Conservation (phyloP, 2,888 invertebrate genomes). For the Steromphala cineraria region DNA sequence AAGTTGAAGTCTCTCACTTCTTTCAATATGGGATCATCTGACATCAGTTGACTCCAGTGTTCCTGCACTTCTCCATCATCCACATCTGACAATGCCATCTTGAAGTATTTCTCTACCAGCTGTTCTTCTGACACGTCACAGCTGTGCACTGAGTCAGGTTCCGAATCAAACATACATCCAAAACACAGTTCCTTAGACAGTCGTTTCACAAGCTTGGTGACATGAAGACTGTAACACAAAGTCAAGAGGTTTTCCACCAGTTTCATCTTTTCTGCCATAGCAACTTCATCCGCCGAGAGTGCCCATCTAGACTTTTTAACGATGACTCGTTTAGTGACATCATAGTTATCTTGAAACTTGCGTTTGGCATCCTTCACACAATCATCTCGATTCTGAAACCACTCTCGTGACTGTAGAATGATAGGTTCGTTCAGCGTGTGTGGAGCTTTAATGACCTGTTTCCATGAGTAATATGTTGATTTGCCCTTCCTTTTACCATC, state of each 20-base stretch:
- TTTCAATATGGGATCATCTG: neutral
- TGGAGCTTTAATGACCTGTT: neutral
- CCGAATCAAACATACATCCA: conserved; percentile 3
- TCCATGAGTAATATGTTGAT: neutral
- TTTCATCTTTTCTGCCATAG: neutral
- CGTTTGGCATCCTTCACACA: neutral
- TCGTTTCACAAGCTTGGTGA: neutral
- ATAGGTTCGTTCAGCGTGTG: neutral
- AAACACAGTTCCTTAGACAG: neutral
- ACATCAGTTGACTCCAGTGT: neutral
- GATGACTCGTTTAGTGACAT: neutral
- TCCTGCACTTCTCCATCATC: neutral
- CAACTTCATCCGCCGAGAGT: neutral
- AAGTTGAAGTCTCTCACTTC: neutral
- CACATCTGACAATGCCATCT: neutral
- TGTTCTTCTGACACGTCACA: neutral
- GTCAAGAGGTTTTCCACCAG: conserved; percentile 2
- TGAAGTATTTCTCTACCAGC: neutral
- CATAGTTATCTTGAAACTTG: neutral
- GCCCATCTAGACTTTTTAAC: neutral
- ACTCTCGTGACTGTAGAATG: neutral
- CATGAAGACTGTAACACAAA: neutral
- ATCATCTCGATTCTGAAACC: neutral
- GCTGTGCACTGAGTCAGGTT: neutral
- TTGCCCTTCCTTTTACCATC: no score